Evolutionary conservation across 2,113 vertebrate genomes (phyloP), one percentile per base, ranked within the genome.

Genomic region (Nannobrachium achirus): DNA sequence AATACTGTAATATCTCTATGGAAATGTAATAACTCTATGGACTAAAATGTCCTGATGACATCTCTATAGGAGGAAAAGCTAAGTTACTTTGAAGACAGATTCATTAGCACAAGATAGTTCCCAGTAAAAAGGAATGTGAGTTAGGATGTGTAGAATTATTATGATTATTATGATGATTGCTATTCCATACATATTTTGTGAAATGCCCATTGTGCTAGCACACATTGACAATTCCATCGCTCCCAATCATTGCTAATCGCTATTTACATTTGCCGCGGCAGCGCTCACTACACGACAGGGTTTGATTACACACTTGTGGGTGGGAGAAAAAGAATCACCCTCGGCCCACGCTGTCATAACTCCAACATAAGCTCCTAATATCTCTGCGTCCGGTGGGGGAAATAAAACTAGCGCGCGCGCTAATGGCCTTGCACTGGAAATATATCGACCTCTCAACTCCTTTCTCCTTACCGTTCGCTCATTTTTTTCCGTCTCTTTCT

Each of bases 261-360:
- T 78, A 60, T 81, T 76, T 80, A 76, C 20, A 77, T 86, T 83
- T 66, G 64, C 68, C 44, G 56, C 10, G 1, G 49, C 80, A 51
- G 61, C 57, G n/a, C 38, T 71, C 46, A 1, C n/a, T 7, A 61
- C 46, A 64, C 61, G 66, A 66, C 19, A 19, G 46, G 50, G 66
- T 78, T 63, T 75, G 79, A 87, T 82, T 76, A 66, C 84, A 71
- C 64, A 39, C 74, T 84, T 71, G 25, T 4, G 65, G 61, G 70
- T 19, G 18, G 69, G 49, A 70, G 63, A 75, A 33, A 33, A 33
- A 46, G 55, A 76, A 74, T 67, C 56, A 52, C 53, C 56, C 48
- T 63, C 44, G 66, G 14, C 42, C 56, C 10, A 51, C 0, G 7
- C 59, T 56, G 66, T 76, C 67, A 71, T 53, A 76, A 60, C 8